Evolutionary conservation across 2,888 invertebrate species (phyloP).

Genomic region (Chymomyza procnemis): DNA sequence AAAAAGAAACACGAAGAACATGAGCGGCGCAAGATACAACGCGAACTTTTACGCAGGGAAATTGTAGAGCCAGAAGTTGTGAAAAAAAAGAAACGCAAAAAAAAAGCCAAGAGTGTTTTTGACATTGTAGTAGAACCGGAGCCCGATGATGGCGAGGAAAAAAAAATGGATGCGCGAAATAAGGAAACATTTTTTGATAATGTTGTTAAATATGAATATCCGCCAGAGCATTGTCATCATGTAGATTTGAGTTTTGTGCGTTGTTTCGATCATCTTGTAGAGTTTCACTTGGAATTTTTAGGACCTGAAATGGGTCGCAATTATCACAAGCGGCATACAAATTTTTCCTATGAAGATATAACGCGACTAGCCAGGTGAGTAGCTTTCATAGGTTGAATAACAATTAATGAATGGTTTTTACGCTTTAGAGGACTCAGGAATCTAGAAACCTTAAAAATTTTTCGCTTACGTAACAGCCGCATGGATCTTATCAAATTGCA

Average conservation of each 20-base stretch:
- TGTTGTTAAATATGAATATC: slow-evolving; percentile 52
- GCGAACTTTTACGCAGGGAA: slow-evolving; percentile 1
- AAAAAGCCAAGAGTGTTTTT: slow-evolving; percentile 35
- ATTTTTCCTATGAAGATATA: slow-evolving; percentile 71
- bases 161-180: slow-evolving; percentile 53
- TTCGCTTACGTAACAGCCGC: slow-evolving; percentile 70
- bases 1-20: slow-evolving; percentile 23
- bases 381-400: neutral
- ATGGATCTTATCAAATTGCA: slow-evolving; percentile 66
- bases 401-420: neutral
- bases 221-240: slow-evolving; percentile 69
- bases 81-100: slow-evolving; percentile 8
- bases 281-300: slow-evolving; percentile 65
- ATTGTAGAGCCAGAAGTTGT: neutral
- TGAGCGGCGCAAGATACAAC: slow-evolving; percentile 24
- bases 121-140: slow-evolving; percentile 50
- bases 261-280: slow-evolving; percentile 53
- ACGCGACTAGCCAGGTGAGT: slow-evolving; percentile 56
- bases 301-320: slow-evolving; percentile 58
- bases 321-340: slow-evolving; percentile 63
- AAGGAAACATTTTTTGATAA: slow-evolving; percentile 39
- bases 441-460: slow-evolving; percentile 50
- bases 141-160: slow-evolving; percentile 46
- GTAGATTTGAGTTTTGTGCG: slow-evolving; percentile 67
- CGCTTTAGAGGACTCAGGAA: slow-evolving; percentile 50